Evolutionary conservation across 2,113 vertebrate genomes (phyloP).

Genomic region (Grammomys surdaster): DNA sequence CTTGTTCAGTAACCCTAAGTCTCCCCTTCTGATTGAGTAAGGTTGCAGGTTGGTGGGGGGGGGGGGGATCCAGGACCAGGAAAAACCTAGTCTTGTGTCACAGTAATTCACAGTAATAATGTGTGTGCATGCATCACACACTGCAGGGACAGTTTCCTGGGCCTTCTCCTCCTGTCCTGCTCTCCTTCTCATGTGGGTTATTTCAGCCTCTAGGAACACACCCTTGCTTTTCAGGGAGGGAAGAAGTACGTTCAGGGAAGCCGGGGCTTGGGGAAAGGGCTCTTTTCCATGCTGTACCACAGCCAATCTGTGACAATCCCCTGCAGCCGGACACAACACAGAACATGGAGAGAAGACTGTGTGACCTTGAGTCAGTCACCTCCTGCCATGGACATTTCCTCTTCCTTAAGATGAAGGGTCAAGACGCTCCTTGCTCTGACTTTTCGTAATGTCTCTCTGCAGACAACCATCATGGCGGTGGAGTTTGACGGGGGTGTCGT

Average conservation of each 20-base stretch:
- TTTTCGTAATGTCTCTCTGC: neutral
- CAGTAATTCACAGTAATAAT: neutral
- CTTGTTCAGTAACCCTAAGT: neutral
- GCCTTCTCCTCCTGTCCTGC: neutral
- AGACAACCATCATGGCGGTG: conserved; percentile 95
- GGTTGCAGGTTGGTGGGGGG: neutral
- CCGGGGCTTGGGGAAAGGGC: fast-evolving
- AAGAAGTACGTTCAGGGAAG: neutral
- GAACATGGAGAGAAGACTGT: neutral
- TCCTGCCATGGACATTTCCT: neutral
- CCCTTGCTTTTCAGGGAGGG: neutral
- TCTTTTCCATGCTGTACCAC: neutral
- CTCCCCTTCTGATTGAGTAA: neutral
- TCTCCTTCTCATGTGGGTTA: neutral
- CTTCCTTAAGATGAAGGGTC: neutral
- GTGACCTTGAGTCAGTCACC: neutral
- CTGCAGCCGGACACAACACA: neutral
- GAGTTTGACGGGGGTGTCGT: conserved; percentile 92
- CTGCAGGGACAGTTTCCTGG: neutral
- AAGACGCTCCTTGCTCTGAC: neutral
- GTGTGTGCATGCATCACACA: neutral
- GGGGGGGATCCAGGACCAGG: neutral
- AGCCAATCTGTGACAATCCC: neutral
- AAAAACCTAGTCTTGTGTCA: neutral
- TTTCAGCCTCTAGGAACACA: neutral